Evolutionary conservation across 2,888 invertebrate species (phyloP).

Genomic region (Zeuzera pyrina): DNA sequence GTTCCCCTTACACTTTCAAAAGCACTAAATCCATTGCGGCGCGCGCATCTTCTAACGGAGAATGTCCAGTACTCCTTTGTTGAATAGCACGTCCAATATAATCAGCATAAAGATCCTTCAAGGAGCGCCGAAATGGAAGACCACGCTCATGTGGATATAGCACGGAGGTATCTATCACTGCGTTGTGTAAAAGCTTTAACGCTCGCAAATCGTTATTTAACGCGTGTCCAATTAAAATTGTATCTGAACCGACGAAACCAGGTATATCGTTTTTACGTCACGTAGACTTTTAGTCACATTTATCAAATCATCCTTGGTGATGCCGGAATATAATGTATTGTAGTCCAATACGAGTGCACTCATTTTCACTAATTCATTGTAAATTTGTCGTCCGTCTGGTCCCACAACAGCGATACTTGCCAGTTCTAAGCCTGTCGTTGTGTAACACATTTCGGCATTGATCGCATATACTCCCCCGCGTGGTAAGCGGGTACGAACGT

Average conservation of each 20-base stretch:
- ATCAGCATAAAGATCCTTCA: slow-evolving; percentile 83
- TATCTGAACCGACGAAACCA: slow-evolving; percentile 83
- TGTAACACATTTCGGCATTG: slow-evolving; percentile 98
- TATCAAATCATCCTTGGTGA: slow-evolving; percentile 75
- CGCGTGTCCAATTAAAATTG: slow-evolving; percentile 95
- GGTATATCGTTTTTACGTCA: slow-evolving; percentile 91
- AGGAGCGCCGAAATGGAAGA: slow-evolving; percentile 85
- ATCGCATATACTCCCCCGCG: slow-evolving; percentile 82
- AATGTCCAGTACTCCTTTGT: slow-evolving; percentile 80
- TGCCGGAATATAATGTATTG: slow-evolving; percentile 96
- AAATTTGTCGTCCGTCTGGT: slow-evolving; percentile 81
- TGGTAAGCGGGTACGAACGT: slow-evolving; percentile 72
- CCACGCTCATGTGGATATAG: slow-evolving; percentile 90
- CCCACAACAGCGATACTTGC: slow-evolving; percentile 90
- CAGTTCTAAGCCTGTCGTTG: slow-evolving; percentile 87
- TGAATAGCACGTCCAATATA: slow-evolving; percentile 89
- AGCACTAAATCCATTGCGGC: slow-evolving; percentile 93
- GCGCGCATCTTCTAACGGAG: slow-evolving; percentile 93
- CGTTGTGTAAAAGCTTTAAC: slow-evolving; percentile 85
- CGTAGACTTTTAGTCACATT: slow-evolving; percentile 78
- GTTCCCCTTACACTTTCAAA: slow-evolving; percentile 75
- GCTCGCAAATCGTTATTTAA: slow-evolving; percentile 94
- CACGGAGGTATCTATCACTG: slow-evolving; percentile 91
- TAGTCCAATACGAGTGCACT: slow-evolving; percentile 89
- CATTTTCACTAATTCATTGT: slow-evolving; percentile 89